These are phyloP conservation scores for Muscicapa striata DNA, from an alignment of 2,797 vertebrate species.

Conservation along the genomic window DNA sequence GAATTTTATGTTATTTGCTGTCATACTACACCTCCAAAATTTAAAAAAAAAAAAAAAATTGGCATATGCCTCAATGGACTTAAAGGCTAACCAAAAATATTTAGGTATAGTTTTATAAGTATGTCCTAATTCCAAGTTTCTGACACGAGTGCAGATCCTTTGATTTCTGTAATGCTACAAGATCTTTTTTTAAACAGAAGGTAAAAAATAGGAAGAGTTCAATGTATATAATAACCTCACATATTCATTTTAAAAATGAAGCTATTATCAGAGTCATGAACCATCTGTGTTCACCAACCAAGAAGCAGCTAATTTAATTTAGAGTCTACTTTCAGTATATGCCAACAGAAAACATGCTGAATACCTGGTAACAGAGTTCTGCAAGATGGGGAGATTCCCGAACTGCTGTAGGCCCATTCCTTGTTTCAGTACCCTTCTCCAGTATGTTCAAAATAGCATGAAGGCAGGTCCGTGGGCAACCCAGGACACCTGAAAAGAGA, in stretches of 20 bases:
- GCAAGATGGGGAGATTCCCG: constrained; percentile 91
- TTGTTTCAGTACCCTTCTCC: constrained; percentile 89
- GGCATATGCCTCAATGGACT: not conserved
- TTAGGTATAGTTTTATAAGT: not conserved
- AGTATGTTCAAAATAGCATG: constrained; percentile 95
- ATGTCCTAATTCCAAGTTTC: not conserved
- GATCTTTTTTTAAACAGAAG: not conserved
- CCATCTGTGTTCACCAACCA: not conserved
- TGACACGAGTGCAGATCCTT: not conserved
- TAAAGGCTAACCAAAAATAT: not conserved
- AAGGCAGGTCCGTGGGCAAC: constrained; percentile 94
- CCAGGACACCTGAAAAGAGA: constrained; percentile 87
- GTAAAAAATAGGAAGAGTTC: not conserved
- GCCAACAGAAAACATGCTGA: not conserved
- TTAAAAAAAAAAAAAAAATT: not conserved
- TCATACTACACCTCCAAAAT: not conserved
- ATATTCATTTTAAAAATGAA: not conserved
- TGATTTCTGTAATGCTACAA: not conserved
- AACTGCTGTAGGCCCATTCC: constrained; percentile 87
- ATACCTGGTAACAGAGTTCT: constrained; percentile 97
- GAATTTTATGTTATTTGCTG: not conserved
- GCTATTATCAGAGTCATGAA: not conserved
- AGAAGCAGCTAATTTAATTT: not conserved
- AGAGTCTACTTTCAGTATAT: not conserved
- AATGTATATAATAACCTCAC: not conserved